Base-by-base conservation (phyloP, 1,140 invertebrate genomes). In the Thrips palmi region DNA sequence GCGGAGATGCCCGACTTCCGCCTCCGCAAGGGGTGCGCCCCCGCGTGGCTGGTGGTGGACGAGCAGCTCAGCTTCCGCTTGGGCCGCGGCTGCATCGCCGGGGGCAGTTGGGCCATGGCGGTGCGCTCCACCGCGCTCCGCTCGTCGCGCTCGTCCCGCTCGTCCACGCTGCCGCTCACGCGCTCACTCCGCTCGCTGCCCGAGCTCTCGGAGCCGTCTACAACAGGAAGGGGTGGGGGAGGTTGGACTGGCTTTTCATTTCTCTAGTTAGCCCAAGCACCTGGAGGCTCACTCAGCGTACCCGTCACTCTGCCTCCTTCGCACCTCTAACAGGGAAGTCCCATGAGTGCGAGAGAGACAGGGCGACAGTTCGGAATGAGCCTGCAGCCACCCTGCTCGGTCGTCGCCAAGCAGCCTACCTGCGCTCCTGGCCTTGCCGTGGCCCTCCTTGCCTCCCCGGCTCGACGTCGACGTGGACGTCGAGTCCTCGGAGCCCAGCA, bases 1-100 rank as follows among this genome's bases (percentile, higher is more conserved):
- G 80, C 77, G 40, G 69, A 78, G 25, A 77, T 63, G 2, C 70
- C 67, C 21, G 58, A 55, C 45, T 65, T 60, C 22, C 68, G 54
- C 37, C 69, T 57, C 14, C 68, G 53, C 0, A 55, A 49, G 10
- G 33, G 29, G n/a, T 20, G 35, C 12, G 34, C n/a, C 5, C 12
- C 22, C 10, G 30, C 14, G 5, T 22, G 29, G 28, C 35, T 37
- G 14, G 36, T 44, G 17, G 19, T 14, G 25, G 37, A 34, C 21
- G 35, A 36, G 1, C 33, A 37, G n/a, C 23, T 34, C 2, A 25
- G 33, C 8, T 30, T 44, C 4, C 33, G 33, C 14, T 38, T 42
- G 14, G 25, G 34, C 15, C 33, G 37, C n/a, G 40, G 23, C 7
- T 37, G 7, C 4, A 24, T 27, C 2, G 40, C 20, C 1, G 31